These are phyloP conservation scores for Phoxinus phoxinus DNA, from an alignment of 2,113 vertebrate species.

Conservation along the genomic window DNA sequence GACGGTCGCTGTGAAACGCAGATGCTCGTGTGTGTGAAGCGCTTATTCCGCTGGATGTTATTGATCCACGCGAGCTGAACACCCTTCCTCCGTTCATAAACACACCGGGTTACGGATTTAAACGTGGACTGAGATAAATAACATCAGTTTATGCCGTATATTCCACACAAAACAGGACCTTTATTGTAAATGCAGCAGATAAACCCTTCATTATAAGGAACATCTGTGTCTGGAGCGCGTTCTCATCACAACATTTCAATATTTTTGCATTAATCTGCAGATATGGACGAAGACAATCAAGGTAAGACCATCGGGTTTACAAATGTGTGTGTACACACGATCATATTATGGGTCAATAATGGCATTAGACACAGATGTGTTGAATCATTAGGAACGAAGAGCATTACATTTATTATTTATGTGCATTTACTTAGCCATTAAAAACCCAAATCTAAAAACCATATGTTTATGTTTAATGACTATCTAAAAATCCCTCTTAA, in stretches of 20 bases:
- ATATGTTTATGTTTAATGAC: not conserved
- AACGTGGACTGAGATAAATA: not conserved
- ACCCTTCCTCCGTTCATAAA: slow-evolving; percentile 1
- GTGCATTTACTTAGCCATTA: not conserved
- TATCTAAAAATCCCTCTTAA: not conserved
- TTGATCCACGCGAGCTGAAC: not conserved
- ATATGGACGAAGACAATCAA: slow-evolving; percentile 78
- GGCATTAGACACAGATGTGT: slow-evolving; percentile 9
- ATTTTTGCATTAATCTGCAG: slow-evolving; percentile 44
- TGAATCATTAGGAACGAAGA: not conserved
- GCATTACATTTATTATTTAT: not conserved
- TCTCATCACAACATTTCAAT: slow-evolving; percentile 35
- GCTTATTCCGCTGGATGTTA: slow-evolving; percentile 51
- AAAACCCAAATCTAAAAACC: not conserved
- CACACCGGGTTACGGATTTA: slow-evolving; percentile 7
- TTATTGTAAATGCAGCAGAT: slow-evolving; percentile 61
- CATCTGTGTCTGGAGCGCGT: slow-evolving; percentile 59
- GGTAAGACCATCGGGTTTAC: slow-evolving; percentile 61
- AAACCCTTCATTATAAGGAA: slow-evolving; percentile 53
- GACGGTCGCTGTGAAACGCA: slow-evolving; percentile 40
- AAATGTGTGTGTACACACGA: not conserved
- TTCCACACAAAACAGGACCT: slow-evolving; percentile 55
- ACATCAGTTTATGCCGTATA: slow-evolving; percentile 59
- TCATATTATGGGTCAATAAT: not conserved
- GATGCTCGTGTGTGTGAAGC: slow-evolving; percentile 60